These are phyloP conservation scores for Pteronura brasiliensis DNA, from an alignment of 2,113 vertebrate genomes.

Conservation along the genomic window DNA sequence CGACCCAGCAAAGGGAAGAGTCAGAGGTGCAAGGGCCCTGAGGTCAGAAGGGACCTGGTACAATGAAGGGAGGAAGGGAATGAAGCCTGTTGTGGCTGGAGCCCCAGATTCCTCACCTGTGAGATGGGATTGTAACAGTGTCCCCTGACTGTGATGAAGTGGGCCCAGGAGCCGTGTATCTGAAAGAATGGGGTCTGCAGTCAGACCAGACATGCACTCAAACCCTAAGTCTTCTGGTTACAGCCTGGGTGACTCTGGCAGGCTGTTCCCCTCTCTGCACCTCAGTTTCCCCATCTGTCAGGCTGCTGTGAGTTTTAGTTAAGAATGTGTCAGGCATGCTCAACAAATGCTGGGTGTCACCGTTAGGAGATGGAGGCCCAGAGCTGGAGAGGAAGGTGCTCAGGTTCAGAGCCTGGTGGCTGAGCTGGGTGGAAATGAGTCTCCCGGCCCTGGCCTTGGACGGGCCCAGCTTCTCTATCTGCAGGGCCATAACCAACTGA, in stretches of 20 bases:
- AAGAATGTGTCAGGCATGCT: not conserved
- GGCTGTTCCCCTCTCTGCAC: not conserved
- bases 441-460: not conserved
- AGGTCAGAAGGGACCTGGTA: not conserved
- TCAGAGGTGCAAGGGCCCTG: not conserved
- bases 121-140: not conserved
- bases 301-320: not conserved
- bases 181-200: not conserved
- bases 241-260: not conserved
- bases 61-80: not conserved
- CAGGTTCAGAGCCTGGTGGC: not conserved
- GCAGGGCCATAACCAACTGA: not conserved
- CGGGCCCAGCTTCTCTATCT: too few species aligned
- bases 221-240: not conserved
- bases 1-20: not conserved
- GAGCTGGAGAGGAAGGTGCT: not conserved
- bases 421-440: not conserved
- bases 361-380: not conserved
- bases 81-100: not conserved
- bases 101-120: not conserved
- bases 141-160: not conserved
- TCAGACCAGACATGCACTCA: not conserved
- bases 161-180: accelerated
- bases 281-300: not conserved
- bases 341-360: not conserved